Percentiles rank a stretch among this genome's conserved stretches.
Evolutionary conservation across 2,797 vertebrate species (phyloP).

Genomic region (Euphonia xanthogaster): DNA sequence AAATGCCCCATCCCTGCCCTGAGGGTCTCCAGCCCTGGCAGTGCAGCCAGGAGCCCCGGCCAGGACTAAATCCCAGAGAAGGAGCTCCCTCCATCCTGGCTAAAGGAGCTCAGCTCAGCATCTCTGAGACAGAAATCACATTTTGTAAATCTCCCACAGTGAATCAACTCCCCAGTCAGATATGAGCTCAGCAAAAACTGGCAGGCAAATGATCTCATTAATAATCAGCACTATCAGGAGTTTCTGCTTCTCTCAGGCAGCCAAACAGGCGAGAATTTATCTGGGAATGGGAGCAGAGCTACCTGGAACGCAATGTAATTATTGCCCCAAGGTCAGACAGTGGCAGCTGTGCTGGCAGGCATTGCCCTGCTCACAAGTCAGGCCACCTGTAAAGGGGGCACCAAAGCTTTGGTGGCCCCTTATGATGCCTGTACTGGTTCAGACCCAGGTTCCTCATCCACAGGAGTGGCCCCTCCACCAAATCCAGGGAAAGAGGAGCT

Average conservation of each 20-base stretch:
- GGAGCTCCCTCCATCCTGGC: background rate
- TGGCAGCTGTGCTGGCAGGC: background rate
- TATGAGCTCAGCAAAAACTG: slow-evolving; percentile 63
- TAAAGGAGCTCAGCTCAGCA: slow-evolving; percentile 47
- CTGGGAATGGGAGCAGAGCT: background rate
- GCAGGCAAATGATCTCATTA: slow-evolving; percentile 68
- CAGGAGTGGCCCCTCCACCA: background rate
- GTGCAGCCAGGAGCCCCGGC: background rate
- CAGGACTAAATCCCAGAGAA: background rate
- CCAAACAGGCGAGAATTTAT: background rate
- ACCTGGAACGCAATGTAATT: background rate
- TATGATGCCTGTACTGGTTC: background rate
- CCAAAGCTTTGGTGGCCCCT: background rate
- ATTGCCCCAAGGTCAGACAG: background rate
- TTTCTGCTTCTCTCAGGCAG: slow-evolving; percentile 13
- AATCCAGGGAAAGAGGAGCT: background rate
- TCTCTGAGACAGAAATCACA: slow-evolving; percentile 8
- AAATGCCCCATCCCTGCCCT: background rate
- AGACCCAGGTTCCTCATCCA: background rate
- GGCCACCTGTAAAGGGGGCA: background rate
- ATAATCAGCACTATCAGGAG: slow-evolving; percentile 48
- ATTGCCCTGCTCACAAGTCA: background rate
- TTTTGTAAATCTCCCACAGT: slow-evolving; percentile 23
- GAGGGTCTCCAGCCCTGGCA: background rate
- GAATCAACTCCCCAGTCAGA: slow-evolving; percentile 51